These are phyloP conservation scores for Sinocyclocheilus maitianheensis DNA, from an alignment of 2,113 vertebrate species.

Conservation along the genomic window DNA sequence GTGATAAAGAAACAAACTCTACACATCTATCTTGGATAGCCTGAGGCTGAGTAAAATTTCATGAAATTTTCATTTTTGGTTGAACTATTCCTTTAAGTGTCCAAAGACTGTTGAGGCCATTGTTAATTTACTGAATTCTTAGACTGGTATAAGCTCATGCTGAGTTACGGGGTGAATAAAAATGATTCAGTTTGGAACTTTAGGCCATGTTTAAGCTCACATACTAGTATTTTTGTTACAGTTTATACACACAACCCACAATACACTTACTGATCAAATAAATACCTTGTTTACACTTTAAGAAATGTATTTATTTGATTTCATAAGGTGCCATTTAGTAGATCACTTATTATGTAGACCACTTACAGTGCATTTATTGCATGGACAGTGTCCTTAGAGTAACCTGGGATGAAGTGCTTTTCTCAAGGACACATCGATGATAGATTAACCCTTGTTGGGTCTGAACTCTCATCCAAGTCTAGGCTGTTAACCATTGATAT, in stretches of 20 bases:
- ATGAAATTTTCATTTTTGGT: no score
- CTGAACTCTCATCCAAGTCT: not conserved
- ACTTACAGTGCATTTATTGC: not conserved
- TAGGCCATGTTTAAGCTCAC: not conserved
- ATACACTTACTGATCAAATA: not conserved
- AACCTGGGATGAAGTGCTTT: not conserved
- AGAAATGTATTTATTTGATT: not conserved
- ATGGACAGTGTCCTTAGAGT: not conserved
- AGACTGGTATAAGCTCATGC: no score
- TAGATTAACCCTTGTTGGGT: not conserved
- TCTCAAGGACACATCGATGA: not conserved
- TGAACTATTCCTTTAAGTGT: not conserved
- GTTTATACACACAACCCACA: not conserved
- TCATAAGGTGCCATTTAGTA: not conserved
- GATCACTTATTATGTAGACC: not conserved
- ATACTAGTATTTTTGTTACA: not conserved
- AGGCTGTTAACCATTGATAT: no score
- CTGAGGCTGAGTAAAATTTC: no score
- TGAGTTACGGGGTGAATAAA: not conserved
- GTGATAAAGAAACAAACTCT: no score
- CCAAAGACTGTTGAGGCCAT: not conserved
- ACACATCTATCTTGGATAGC: no score
- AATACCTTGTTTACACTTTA: not conserved
- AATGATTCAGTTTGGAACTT: not conserved
- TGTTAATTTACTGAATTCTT: not conserved